Base-by-base conservation (phyloP, 2,113 vertebrate genomes). In the Bos indicus region DNA sequence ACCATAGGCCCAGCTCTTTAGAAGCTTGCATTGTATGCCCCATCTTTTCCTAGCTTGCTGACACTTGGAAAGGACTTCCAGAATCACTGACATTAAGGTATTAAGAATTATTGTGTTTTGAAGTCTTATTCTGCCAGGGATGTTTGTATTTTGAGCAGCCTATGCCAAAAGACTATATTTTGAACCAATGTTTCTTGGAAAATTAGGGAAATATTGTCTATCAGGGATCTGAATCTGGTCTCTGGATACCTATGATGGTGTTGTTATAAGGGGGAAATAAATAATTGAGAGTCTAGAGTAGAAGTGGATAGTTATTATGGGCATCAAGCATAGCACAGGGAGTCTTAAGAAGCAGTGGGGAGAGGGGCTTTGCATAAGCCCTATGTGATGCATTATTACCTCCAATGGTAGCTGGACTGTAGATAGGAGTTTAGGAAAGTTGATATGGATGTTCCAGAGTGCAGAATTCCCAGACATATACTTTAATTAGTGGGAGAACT, bases 141-240 rank as follows among this genome's bases (percentile, higher is more conserved):
- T 33, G 74, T 82, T 96, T 91, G 57, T 40, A 93, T 86, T 97
- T 95, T 81, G 64, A 88, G 12, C 12, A 46, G 28, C 19, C 40
- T 91, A 30, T 40, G 46, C 51, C 83, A 86, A 96, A 96, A 52
- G 64, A 80, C 8, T 91, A 17, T 26, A 92, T 94, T 95, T 94
- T 46, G 30, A 95, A 92, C 2, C 25, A 90, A 43, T 77, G 17
- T 89, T 83, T 80, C 82, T 51, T 36, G 60, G 43, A 90, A 97
- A 80, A 62, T 83, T 88, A 77, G 54, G 46, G 43, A 26, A 95
- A 81, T 40, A 17, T 84, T 91, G 40, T 16, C n/a, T 91, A 82
- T 16, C 19, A 16, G 19, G 14, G 46, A 56, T 33, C n/a, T 14
- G 87, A 94, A 92, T 96, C 11, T 94, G 26, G 25, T n/a, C 62